Evolutionary conservation across 2,888 invertebrate species (phyloP).

Genomic region (Tenthredo notha): DNA sequence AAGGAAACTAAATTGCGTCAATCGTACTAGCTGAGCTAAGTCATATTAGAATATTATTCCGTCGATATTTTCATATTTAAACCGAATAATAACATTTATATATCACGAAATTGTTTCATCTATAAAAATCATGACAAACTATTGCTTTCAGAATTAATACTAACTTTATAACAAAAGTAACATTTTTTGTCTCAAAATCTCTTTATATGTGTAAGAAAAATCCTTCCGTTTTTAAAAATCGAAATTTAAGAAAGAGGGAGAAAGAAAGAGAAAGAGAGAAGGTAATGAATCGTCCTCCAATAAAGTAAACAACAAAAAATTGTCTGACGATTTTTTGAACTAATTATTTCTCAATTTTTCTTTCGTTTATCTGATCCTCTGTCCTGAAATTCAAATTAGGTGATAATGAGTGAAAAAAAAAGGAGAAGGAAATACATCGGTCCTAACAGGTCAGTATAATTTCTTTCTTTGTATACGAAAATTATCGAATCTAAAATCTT

Average conservation of each 20-base stretch:
- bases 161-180: neutral
- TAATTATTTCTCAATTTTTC: neutral
- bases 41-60: neutral
- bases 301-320: neutral
- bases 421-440: neutral
- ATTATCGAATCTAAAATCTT: neutral
- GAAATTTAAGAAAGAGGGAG: neutral
- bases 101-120: neutral
- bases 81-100: neutral
- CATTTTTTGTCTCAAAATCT: too few relatives aligned
- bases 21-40: neutral
- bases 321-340: neutral
- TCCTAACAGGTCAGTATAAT: neutral
- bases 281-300: neutral
- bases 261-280: neutral
- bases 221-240: neutral
- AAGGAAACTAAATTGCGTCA: neutral
- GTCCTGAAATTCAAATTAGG: neutral
- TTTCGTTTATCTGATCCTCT: neutral
- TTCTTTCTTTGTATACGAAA: neutral
- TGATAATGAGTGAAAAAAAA: neutral
- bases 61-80: neutral
- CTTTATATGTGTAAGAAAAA: too few relatives aligned
- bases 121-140: neutral
- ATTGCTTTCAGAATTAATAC: neutral